Evolutionary conservation across 2,888 invertebrate genomes (phyloP).

Genomic region (Zele albiditarsus): DNA sequence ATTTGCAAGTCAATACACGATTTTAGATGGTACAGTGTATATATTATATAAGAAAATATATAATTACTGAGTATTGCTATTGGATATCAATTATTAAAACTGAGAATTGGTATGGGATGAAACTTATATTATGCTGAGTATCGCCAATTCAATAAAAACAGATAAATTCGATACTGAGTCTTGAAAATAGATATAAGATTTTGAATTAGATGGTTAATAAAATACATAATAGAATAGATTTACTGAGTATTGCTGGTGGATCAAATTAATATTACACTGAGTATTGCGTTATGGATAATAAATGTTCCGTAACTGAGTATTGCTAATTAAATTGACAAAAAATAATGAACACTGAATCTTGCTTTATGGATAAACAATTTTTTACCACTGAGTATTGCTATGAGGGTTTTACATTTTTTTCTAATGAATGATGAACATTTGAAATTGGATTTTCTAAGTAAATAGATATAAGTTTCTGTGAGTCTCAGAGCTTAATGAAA

Average conservation of each 20-base stretch:
- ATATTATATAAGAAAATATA: neutral
- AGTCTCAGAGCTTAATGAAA: no score
- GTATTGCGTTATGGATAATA: slow-evolving; percentile 3
- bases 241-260: slow-evolving; percentile 25
- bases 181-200: slow-evolving; percentile 17
- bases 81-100: neutral
- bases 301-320: neutral
- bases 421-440: no score
- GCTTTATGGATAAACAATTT: neutral
- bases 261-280: neutral
- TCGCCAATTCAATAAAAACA: slow-evolving; percentile 1
- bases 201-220: neutral
- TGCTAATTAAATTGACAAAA: neutral
- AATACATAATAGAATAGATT: neutral
- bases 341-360: neutral
- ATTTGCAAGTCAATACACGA: neutral
- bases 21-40: neutral
- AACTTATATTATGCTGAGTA: slow-evolving; percentile 1
- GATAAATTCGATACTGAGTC: slow-evolving; percentile 2
- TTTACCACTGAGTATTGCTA: slow-evolving; percentile 16
- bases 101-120: slow-evolving; percentile 5
- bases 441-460: no score
- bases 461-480: no score
- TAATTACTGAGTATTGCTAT: slow-evolving; percentile 26
- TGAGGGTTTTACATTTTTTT: no score